Percentiles rank a stretch among this genome's conserved stretches.
Evolutionary conservation across 2,888 invertebrate genomes (phyloP).

Genomic region (Rhabditoides inermis): DNA sequence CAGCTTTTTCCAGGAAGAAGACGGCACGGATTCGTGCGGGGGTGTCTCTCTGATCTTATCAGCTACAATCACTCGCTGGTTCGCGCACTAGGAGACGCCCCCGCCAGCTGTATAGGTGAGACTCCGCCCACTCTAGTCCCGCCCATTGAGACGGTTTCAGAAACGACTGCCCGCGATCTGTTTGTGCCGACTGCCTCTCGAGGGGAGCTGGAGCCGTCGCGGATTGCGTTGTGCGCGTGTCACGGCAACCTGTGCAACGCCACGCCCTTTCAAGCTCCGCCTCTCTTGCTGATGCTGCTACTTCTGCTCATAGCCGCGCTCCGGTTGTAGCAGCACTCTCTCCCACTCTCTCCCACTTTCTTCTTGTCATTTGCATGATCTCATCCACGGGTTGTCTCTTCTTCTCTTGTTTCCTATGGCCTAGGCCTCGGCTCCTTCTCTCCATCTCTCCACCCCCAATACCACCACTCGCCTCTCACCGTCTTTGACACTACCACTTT

Average conservation of each 20-base stretch:
- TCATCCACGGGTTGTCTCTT: too few relatives aligned
- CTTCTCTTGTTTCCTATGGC: conserved; percentile 6
- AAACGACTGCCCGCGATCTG: conserved; percentile 27
- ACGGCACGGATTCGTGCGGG: conserved; percentile 47
- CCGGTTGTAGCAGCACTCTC: too few relatives aligned
- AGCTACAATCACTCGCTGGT: conserved; percentile 26
- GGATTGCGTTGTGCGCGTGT: conserved; percentile 31
- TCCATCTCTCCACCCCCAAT: conserved; percentile 1
- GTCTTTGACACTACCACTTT: conserved; percentile 3
- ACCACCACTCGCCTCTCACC: conserved; percentile 4
- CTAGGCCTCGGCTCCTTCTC: background rate
- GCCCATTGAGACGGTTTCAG: conserved; percentile 13
- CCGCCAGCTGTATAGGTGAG: too few relatives aligned
- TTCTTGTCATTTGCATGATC: too few relatives aligned
- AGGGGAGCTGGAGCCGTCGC: conserved; percentile 26
- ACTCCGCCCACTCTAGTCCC: too few relatives aligned
- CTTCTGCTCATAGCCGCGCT: too few relatives aligned
- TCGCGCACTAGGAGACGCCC: conserved; percentile 6
- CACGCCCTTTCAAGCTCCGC: too few relatives aligned
- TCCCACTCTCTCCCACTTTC: too few relatives aligned
- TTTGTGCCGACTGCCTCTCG: conserved; percentile 28
- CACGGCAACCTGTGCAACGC: conserved; percentile 30
- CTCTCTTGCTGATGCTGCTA: too few relatives aligned
- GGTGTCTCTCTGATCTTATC: conserved; percentile 48
- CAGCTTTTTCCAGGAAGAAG: conserved; percentile 32